Conservation (phyloP, 2,888 invertebrate species). For the Folsomia manolachei region DNA sequence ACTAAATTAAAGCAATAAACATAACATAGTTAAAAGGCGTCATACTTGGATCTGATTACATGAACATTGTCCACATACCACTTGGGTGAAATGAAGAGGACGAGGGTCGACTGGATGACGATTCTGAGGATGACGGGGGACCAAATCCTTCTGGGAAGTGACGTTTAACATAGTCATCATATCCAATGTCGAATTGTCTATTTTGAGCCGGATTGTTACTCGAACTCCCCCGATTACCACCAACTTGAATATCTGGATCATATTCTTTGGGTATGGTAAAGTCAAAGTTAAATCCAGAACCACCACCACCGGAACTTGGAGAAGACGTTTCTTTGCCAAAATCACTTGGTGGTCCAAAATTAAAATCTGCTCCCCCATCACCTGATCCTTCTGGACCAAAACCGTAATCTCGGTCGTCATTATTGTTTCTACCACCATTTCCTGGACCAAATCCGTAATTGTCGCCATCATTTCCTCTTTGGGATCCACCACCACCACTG, state of each 20-base stretch:
- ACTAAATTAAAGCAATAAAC: constrained; percentile 9
- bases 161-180: constrained; percentile 57
- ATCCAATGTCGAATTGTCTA: constrained; percentile 45
- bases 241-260: constrained; percentile 45
- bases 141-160: constrained; percentile 55
- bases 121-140: constrained; percentile 15
- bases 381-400: background rate
- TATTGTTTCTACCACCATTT: constrained; percentile 14
- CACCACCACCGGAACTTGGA: constrained; percentile 3
- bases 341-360: constrained; percentile 23
- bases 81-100: constrained; percentile 30
- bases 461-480: constrained; percentile 16
- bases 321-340: background rate
- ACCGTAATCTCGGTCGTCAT: constrained; percentile 17
- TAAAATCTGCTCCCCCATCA: constrained; percentile 19
- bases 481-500: constrained; percentile 15
- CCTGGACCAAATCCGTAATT: constrained; percentile 14
- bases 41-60: background rate
- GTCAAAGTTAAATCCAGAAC: constrained; percentile 36
- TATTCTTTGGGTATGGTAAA: constrained; percentile 48
- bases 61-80: constrained; percentile 29
- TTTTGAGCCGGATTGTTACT: constrained; percentile 21
- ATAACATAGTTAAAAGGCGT: background rate
- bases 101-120: constrained; percentile 22
- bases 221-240: constrained; percentile 15